Percentiles rank a stretch among this genome's conserved stretches.
Conservation (phyloP, 1,140 invertebrate species). For the Aleiodes sp. region DNA sequence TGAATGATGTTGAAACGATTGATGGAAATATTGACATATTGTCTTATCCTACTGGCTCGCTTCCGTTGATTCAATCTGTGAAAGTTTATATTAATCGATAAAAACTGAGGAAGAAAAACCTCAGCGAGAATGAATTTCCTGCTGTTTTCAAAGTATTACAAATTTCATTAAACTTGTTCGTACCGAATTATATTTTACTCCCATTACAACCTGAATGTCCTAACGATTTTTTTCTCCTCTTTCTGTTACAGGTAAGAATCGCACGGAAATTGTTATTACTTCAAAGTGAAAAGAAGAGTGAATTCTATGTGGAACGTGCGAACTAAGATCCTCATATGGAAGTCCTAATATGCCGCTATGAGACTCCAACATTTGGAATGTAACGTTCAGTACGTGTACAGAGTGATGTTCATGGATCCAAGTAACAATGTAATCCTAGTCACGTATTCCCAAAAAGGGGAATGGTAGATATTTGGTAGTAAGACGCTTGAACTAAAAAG, state of each 20-base stretch:
- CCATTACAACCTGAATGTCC: not conserved
- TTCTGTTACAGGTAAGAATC: constrained; percentile 22
- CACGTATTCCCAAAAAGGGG: constrained; percentile 1
- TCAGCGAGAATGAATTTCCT: no score
- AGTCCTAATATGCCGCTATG: not conserved
- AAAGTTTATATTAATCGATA: not conserved
- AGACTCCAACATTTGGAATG: not conserved
- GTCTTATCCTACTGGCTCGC: not conserved
- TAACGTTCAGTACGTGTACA: constrained; percentile 16
- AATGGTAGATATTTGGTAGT: not conserved
- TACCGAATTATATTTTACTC: not conserved
- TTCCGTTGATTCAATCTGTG: not conserved
- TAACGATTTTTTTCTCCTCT: not conserved
- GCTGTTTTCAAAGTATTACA: no score
- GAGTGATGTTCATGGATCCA: not conserved
- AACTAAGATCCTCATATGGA: constrained; percentile 10
- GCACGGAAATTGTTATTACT: not conserved
- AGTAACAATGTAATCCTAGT: not conserved
- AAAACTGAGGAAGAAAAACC: no score
- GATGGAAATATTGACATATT: constrained; percentile 19
- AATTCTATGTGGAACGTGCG: constrained; percentile 5
- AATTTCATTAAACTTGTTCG: no score
- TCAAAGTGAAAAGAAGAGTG: constrained; percentile 14
- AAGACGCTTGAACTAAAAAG: not conserved
- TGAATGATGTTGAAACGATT: constrained; percentile 26